phyloP scores from a whole-genome alignment of 2,797 vertebrate species.

The Sebastiscus tertius region DNA sequence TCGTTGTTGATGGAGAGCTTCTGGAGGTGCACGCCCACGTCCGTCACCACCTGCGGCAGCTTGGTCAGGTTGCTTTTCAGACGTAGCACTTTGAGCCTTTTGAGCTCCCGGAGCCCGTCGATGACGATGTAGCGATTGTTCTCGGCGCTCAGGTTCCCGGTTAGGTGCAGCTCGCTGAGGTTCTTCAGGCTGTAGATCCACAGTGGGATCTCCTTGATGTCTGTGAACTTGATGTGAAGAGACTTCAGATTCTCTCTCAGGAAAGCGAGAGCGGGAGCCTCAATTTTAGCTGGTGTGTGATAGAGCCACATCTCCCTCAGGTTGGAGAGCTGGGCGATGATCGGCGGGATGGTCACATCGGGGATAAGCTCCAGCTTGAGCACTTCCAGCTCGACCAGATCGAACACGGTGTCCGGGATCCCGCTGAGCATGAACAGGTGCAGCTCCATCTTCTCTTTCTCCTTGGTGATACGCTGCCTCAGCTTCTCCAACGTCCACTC shows the following conservation, averaged over 20 bases:
- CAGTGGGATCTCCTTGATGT: slow-evolving; percentile 98
- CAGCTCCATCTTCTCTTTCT: slow-evolving; percentile 96
- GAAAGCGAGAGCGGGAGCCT: slow-evolving; percentile 96
- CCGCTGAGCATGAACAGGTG: slow-evolving; percentile 99
- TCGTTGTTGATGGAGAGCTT: slow-evolving; percentile 98
- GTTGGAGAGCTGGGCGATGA: slow-evolving; percentile 94
- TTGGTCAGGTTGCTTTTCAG: slow-evolving; percentile 98
- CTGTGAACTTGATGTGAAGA: slow-evolving; percentile 97
- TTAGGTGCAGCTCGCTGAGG: slow-evolving; percentile 94
- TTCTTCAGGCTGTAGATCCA: slow-evolving; percentile 99
- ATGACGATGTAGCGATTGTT: slow-evolving; percentile 98
- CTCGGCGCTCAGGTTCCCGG: slow-evolving; percentile 94
- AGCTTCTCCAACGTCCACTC: slow-evolving; percentile 98
- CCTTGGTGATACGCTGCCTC: slow-evolving; percentile 95
- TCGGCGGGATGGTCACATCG: slow-evolving; percentile 97
- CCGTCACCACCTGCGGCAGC: slow-evolving; percentile 95
- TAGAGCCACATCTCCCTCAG: slow-evolving; percentile 97
- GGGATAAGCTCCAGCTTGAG: slow-evolving; percentile 97
- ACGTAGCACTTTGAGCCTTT: slow-evolving; percentile 93
- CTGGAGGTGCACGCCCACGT: slow-evolving; percentile 95
- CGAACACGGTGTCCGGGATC: slow-evolving; percentile 96
- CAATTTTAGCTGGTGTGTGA: slow-evolving; percentile 97
- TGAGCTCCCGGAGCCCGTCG: slow-evolving; percentile 94
- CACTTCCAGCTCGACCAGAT: slow-evolving; percentile 94
- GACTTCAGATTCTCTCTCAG: slow-evolving; percentile 94